Conservation (phyloP, 2,113 vertebrate species). For the Tretioscincus oriximinensis region DNA sequence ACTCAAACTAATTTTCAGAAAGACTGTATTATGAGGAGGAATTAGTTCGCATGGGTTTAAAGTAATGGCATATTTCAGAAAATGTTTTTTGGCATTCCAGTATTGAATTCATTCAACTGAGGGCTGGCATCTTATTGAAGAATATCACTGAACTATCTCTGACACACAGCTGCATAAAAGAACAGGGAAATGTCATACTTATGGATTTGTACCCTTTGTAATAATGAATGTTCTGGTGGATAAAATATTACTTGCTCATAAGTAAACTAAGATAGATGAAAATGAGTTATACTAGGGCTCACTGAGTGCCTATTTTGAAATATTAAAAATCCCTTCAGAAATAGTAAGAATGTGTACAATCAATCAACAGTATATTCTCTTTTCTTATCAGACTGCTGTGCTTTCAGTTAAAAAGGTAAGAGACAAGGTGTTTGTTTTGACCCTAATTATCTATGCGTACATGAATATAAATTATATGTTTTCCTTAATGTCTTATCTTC, state of each 20-base stretch:
- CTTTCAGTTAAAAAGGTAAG: slow-evolving; percentile 16
- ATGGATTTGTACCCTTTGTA: neutral
- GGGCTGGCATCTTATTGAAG: neutral
- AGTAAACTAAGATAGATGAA: neutral
- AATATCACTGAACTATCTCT: neutral
- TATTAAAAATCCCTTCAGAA: neutral
- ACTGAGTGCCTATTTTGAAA: neutral
- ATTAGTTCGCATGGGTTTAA: neutral
- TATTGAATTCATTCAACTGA: neutral
- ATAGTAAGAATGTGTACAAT: neutral
- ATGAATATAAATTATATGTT: slow-evolving; percentile 52
- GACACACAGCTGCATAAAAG: neutral
- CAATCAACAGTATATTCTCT: neutral
- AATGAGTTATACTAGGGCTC: neutral
- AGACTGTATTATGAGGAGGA: no score
- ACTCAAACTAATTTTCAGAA: no score
- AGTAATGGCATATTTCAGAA: neutral
- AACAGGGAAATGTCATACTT: neutral
- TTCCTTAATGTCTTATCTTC: slow-evolving; percentile 34
- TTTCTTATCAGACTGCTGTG: neutral
- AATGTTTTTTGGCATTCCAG: no score
- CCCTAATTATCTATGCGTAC: slow-evolving; percentile 57
- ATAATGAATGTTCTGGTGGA: neutral
- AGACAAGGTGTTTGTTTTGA: slow-evolving; percentile 36
- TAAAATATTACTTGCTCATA: neutral